Evolutionary conservation across 1,140 invertebrate species (phyloP), one percentile per base, ranked within the genome.

Genomic region (Globodera ellingtonae): DNA sequence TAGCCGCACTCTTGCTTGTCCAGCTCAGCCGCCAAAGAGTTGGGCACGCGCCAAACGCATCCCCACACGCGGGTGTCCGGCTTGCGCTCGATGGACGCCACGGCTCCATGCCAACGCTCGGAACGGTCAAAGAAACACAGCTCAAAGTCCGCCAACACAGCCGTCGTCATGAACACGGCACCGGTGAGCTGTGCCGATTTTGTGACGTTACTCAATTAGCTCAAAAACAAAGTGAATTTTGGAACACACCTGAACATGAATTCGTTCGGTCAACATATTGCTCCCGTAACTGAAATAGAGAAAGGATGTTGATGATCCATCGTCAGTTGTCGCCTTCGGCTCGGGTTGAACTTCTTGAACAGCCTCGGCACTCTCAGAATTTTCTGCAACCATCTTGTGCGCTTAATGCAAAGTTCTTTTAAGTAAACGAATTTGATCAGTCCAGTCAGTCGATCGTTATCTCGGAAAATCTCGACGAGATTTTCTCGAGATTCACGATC

Each of bases 281-380:
- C 80, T 84, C 13, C 85, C 85, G 65, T 78, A 86, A 9, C 86
- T 80, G 79, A 86, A 86, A 66, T 86, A 86, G 67, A 74, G 81
- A 79, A 86, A 86, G 67, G 74, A 86, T n/a, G 74, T 9, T 13
- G 50, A 52, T 52, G 50, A 13, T 18, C 18, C 56, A 62, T 62
- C 56, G 18, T 13, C 56, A 3, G 56, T 13, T n/a, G 56, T 13
- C 56, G 56, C 56, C 18, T 50, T 73, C 7, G 67, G 65, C 15
- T 62, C 9, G 21, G 52, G 15, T 44, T 75, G 8, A 15, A 21
- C n/a, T 72, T 10, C 6, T 46, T 35, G 35, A 46, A 3, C 52
- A 9, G 15, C 18, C 35, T 18, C 44, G 56, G 18, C 48, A 9
- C 48, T 10, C 44, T 46, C 44, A 6, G 48, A 6, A 24, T 67